Base-by-base conservation (phyloP, 2,113 vertebrate species). In the Micromys minutus region DNA sequence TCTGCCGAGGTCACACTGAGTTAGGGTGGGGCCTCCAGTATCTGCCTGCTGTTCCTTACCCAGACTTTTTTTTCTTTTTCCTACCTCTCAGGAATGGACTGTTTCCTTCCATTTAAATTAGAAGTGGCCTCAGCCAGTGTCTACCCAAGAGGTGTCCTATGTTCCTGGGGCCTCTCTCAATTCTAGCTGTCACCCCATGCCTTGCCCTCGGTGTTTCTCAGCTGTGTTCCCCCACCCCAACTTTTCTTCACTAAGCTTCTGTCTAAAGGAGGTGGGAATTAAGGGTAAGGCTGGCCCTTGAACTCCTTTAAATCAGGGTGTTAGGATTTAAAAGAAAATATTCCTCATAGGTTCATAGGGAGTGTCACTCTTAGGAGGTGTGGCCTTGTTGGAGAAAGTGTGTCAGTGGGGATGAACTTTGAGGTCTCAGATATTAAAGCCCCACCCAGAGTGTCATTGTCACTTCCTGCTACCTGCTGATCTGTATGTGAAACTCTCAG, bases 301-400 rank as follows among this genome's bases (percentile, higher is more conserved):
- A 5, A 3, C 12, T 55, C 65, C 69, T 81, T n/a, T n/a, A n/a
- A 3, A 4, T 63, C 77, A 97, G 0, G 98, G 17, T 39, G 36
- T 72, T n/a, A n/a, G 21, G 36, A 72, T 39, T 72, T 21, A 19
- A 72, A 72, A 39, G n/a, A 10, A n/a, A 72, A 39, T 10, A 3
- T 17, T 21, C 36, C 69, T n/a, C 7, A 39, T 72, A 39, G 69
- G 69, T 2, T 39, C 36, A 39, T 72, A 72, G n/a, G 69, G 36
- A 72, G n/a, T 39, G n/a, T 7, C n/a, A 22, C 69, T 72, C 36
- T 72, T 39, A 72, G 19, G 69, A 39, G 69, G 36, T 72, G 69
- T 72, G n/a, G 8, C 69, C 19, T 72, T 72, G 69, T 39, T 39
- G 19, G 19, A 72, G 19, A 19, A 72, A 71, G 16, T 71, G n/a